Base-by-base conservation (phyloP, 2,113 vertebrate genomes). In the Cyrtonyx montezumae region DNA sequence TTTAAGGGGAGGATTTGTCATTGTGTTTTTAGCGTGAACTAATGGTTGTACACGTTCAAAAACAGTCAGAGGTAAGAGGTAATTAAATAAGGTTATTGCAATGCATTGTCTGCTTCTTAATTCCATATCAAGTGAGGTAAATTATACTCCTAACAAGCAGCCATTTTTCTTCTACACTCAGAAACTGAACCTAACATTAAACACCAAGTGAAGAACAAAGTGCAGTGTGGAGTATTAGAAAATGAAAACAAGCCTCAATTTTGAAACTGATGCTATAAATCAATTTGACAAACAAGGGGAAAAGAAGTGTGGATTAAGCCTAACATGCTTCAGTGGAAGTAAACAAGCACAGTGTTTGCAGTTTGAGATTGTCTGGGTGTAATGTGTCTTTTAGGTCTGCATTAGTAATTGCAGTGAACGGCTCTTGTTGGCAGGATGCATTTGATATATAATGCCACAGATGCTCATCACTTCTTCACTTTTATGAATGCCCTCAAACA, bases 311-410 rank as follows among this genome's bases (percentile, higher is more conserved):
- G 2, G 8, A 79, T 84, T 75, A 87, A 81, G 25, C 36, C 14
- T 62, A 79, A 70, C 28, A 74, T 73, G 59, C 4, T 77, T 42
- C 46, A 36, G 37, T 71, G 13, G 65, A 85, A 83, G 68, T 48
- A 77, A 91, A 85, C 42, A 87, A 89, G 37, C 25, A 62, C 46
- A n/a, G 2, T 93, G 75, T 73, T 80, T 93, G 56, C 25, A 84
- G 37, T 15, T 85, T 30, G 61, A 79, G 70, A 21, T 65, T 85
- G n/a, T 14, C 62, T 61, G 68, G 65, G 15, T 80, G 42, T 53
- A 65, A 80, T 13, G 12, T 58, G 81, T n/a, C 11, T 70, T 89
- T 70, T 30, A 85, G 76, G 46, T 85, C 69, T 93, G 61, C 45
- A n/a, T 1, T 45, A 46, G 18, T 65, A 83, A 87, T 48, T n/a